Percentiles rank a stretch among this genome's conserved stretches.
phyloP scores from a whole-genome alignment of 2,797 vertebrate species.

The Aplochiton taeniatus region DNA sequence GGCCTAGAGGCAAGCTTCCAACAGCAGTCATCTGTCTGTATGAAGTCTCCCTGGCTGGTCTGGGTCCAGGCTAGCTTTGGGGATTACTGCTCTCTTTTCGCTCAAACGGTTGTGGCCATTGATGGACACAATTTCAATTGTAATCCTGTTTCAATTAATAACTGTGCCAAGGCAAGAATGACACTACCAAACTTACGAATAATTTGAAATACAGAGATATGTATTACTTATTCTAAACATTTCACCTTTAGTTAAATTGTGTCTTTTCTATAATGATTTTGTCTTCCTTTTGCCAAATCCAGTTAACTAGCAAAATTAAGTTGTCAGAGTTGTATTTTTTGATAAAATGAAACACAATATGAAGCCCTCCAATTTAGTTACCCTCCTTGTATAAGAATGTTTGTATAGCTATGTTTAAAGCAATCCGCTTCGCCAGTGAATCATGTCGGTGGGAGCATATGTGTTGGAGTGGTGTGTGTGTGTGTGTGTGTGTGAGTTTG shows the following conservation, averaged over 20 bases:
- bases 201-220: no score
- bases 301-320: no score
- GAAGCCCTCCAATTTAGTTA: background rate
- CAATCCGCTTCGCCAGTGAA: slow-evolving; percentile 33
- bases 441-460: slow-evolving; percentile 36
- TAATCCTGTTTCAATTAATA: slow-evolving; percentile 9
- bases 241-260: no score
- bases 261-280: no score
- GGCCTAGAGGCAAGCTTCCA: slow-evolving; percentile 26
- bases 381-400: slow-evolving; percentile 13
- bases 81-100: slow-evolving; percentile 4
- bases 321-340: no score
- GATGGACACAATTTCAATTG: slow-evolving; percentile 7
- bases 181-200: background rate
- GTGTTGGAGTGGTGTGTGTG: slow-evolving; percentile 37
- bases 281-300: no score
- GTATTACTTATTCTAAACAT: no score
- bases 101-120: slow-evolving; percentile 16
- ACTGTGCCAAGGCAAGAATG: background rate
- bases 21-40: background rate
- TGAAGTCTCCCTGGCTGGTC: slow-evolving; percentile 21
- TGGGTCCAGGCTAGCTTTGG: slow-evolving; percentile 26
- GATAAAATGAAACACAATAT: background rate
- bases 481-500: slow-evolving; percentile 51
- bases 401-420: slow-evolving; percentile 60